Base-by-base conservation (phyloP, 2,888 invertebrate genomes). In the Pantelozetes paolii region DNA sequence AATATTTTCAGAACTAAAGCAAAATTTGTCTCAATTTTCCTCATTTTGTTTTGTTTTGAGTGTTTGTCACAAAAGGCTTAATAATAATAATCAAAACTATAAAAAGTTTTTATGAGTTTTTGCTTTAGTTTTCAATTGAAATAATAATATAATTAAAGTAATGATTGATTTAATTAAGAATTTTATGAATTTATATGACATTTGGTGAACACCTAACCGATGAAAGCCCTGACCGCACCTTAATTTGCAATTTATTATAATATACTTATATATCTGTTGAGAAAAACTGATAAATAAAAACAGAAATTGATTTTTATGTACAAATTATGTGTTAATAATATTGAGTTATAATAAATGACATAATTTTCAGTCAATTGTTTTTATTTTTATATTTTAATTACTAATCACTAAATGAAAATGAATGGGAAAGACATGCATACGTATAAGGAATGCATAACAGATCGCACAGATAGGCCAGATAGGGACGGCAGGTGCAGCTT, bases 141-240 rank as follows among this genome's bases (percentile, higher is more conserved):
- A 30, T 2, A 64, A 64, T 64, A 20, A 64, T 64, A 64, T 36
- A 64, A 40, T 36, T 36, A 15, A 28, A 40, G 13, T 36, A 20
- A 64, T 40, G 40, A 40, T 64, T 64, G 64, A 64, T 64, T 30
- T 20, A 30, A 40, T 28, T 64, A 64, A 59, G 30, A 26, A 28
- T 48, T 9, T 54, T 50, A 50, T 54, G 54, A 54, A 15, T 54
- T 54, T 5, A 2, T 64, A 40, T 40, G 64, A 40, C 64, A 64
- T 30, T 64, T 20, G 64, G 36, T 64, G 36, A 23, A 64, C 64
- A 36, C 64, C 64, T 64, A 40, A 20, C 40, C 40, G 64, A 40
- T 64, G 64, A 64, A 64, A 64, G 30, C 36, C 9, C n/a, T 64
- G 64, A 32, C 64, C 64, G 64, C 64, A 64, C 64, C 64, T 64